Evolutionary conservation across 2,113 vertebrate species (phyloP).

Genomic region (Baryphthengus martii): DNA sequence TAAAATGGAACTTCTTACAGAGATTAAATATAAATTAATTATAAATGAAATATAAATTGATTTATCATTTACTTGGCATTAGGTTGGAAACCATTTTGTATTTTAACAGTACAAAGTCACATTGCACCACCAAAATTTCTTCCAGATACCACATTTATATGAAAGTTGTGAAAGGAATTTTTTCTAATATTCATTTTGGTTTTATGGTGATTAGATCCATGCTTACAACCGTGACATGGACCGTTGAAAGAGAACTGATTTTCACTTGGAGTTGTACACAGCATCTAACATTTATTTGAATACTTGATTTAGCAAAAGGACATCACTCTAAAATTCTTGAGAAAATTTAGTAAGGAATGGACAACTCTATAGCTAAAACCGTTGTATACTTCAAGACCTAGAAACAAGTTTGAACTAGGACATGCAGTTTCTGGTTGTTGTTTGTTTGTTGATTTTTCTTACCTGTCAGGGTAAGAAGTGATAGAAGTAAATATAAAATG

Average conservation of each 20-base stretch:
- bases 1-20: background rate
- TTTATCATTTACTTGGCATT: slow-evolving; percentile 3
- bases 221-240: background rate
- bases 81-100: background rate
- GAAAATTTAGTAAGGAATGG: background rate
- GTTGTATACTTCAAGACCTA: background rate
- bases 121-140: background rate
- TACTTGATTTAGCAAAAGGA: background rate
- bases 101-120: background rate
- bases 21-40: background rate
- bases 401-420: background rate
- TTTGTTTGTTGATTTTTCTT: background rate
- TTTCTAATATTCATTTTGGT: background rate
- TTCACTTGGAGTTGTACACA: background rate
- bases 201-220: background rate
- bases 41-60: background rate
- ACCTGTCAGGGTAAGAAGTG: background rate
- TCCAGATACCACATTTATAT: background rate
- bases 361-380: background rate
- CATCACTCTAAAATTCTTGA: background rate
- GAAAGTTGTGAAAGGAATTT: background rate
- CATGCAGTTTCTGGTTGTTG: background rate
- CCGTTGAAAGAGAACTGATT: background rate
- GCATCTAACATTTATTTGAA: background rate
- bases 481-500: background rate